Evolutionary conservation across 1,140 invertebrate species (phyloP).

Genomic region (Ladona fulva): DNA sequence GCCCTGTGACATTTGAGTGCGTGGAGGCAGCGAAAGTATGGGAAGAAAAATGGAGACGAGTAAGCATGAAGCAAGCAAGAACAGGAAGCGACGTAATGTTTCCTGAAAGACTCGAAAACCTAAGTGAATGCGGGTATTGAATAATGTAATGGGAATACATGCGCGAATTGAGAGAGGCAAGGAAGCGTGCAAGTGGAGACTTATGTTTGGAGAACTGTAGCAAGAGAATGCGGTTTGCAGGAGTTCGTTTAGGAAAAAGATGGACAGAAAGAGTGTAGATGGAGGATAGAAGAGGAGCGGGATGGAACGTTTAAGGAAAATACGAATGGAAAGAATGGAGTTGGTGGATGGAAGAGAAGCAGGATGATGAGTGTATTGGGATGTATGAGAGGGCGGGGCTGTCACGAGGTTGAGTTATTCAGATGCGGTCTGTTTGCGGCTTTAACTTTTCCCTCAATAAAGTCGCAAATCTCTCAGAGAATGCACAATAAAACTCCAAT

Average conservation of each 20-base stretch:
- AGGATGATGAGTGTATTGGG: too few relatives aligned
- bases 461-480: too few relatives aligned
- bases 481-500: too few relatives aligned
- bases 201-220: not conserved
- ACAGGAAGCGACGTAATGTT: too few relatives aligned
- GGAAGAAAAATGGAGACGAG: too few relatives aligned
- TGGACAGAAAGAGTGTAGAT: not conserved
- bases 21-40: too few relatives aligned
- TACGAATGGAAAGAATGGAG: too few relatives aligned
- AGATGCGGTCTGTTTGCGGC: not conserved
- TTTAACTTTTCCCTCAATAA: not conserved
- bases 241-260: not conserved
- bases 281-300: not conserved
- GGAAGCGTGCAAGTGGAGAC: not conserved
- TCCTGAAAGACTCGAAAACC: too few relatives aligned
- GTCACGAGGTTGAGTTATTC: not conserved
- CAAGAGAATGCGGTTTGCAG: not conserved
- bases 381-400: not conserved
- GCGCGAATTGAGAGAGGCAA: not conserved
- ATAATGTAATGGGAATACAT: not conserved
- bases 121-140: not conserved
- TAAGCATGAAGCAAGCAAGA: too few relatives aligned
- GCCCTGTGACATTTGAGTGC: too few relatives aligned
- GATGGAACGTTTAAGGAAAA: too few relatives aligned
- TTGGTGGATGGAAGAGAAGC: too few relatives aligned